phyloP scores from a whole-genome alignment of 2,113 vertebrate genomes.

The Engraulis encrasicolus region DNA sequence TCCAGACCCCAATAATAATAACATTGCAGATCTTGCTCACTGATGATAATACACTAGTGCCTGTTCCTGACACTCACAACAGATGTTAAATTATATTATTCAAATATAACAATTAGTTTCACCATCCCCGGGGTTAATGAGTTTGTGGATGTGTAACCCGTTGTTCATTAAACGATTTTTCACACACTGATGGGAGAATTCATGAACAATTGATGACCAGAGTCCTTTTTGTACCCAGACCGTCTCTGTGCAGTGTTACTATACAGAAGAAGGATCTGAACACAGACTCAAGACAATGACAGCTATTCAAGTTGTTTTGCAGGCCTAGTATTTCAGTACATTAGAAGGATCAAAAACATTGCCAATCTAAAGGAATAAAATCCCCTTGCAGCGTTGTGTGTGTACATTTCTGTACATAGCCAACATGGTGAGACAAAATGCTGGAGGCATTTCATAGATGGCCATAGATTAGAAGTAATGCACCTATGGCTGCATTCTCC shows the following conservation, averaged over 20 bases:
- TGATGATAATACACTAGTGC: slow-evolving; percentile 29
- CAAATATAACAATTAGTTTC: slow-evolving; percentile 99
- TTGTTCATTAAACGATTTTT: slow-evolving; percentile 99
- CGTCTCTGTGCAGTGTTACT: background rate
- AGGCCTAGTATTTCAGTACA: too few species aligned
- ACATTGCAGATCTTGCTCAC: background rate
- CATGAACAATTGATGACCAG: slow-evolving; percentile 59
- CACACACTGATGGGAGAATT: slow-evolving; percentile 95
- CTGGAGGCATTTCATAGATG: background rate
- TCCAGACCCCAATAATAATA: background rate
- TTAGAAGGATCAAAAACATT: background rate
- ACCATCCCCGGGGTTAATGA: slow-evolving; percentile 98
- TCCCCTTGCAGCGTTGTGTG: too few species aligned
- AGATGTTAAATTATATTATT: slow-evolving; percentile 99
- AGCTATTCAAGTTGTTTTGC: background rate
- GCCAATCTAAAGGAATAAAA: too few species aligned
- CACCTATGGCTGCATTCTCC: background rate
- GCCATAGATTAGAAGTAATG: background rate
- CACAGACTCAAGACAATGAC: background rate
- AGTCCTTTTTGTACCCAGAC: background rate
- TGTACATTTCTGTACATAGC: too few species aligned
- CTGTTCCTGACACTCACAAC: slow-evolving; percentile 85
- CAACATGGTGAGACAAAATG: background rate
- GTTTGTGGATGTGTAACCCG: slow-evolving; percentile 98
- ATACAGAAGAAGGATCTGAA: background rate